Evolutionary conservation across 2,888 invertebrate genomes (phyloP), one percentile per base, ranked within the genome.

Genomic region (Noctuana brunneofusca): DNA sequence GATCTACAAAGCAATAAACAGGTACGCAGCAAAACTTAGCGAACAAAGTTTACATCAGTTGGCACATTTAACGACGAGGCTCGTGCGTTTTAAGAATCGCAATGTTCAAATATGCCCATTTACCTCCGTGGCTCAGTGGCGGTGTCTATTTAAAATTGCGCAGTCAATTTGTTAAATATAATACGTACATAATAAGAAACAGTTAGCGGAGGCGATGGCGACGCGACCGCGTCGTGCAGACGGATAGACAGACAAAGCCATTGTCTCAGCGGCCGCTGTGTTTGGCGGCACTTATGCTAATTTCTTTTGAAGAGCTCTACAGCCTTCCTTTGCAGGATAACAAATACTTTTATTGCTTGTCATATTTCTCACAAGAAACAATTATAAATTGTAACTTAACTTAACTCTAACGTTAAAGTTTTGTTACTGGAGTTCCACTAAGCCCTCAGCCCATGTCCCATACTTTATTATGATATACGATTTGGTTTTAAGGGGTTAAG

Each of bases 261-360:
- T 91, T 91, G 90, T 90, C 80, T 85, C 78, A 69, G 68, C 41
- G 71, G 73, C 74, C 76, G 73, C 80, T 79, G 80, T 78, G 81
- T 87, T 84, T 81, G 84, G 81, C 84, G 82, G 84, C 80, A 81
- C 81, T 86, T 89, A 89, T 89, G 90, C 83, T 84, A 88, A 91
- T 89, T 85, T 85, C 86, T 86, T 86, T 88, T 83, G 82, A 88
- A 79, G 80, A 75, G 77, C 78, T 76, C 76, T 75, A 72, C 76
- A 76, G 74, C 76, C 83, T 84, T 79, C 82, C 79, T 79, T 83
- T 78, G 75, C 76, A 70, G 78, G 76, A 70, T 71, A 77, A 79
- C 79, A 79, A 18, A 78, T 76, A 77, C 70, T 81, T 41, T 84
- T 83, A 84, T 82, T 82, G 78, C 81, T 74, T 75, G 79, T 75